Conservation (phyloP, 1,140 invertebrate genomes). For the Zophobas atratus region DNA sequence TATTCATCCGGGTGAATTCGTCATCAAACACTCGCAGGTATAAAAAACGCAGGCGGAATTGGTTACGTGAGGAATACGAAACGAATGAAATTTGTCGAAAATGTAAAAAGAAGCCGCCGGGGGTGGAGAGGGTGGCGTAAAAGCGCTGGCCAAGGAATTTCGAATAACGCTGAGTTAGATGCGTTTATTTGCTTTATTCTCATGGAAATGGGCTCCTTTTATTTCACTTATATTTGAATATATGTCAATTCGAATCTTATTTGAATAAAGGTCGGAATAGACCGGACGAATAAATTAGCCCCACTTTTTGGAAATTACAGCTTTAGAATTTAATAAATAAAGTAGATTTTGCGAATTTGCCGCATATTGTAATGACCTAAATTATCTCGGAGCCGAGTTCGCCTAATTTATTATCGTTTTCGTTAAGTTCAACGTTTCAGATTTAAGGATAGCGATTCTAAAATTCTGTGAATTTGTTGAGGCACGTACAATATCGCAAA, state of each 20-base stretch:
- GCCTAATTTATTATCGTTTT: no score
- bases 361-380: no score
- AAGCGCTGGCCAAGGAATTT: constrained; percentile 39
- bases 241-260: constrained; percentile 45
- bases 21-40: constrained; percentile 39
- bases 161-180: constrained; percentile 48
- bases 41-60: constrained; percentile 42
- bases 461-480: no score
- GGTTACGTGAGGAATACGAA: constrained; percentile 52
- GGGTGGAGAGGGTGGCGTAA: constrained; percentile 8
- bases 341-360: neutral
- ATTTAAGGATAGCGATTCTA: no score
- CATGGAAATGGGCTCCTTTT: constrained; percentile 49
- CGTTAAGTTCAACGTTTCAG: no score
- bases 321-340: neutral
- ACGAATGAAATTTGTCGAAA: constrained; percentile 49
- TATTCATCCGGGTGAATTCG: constrained; percentile 37
- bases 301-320: neutral
- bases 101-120: constrained; percentile 31
- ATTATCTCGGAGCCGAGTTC: no score
- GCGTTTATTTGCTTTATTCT: constrained; percentile 53
- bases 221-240: constrained; percentile 48
- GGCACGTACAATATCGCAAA: no score
- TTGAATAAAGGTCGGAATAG: constrained; percentile 48
- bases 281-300: neutral